Evolutionary conservation across 2,113 vertebrate species (phyloP).

Genomic region (Odontophorus gujanensis): DNA sequence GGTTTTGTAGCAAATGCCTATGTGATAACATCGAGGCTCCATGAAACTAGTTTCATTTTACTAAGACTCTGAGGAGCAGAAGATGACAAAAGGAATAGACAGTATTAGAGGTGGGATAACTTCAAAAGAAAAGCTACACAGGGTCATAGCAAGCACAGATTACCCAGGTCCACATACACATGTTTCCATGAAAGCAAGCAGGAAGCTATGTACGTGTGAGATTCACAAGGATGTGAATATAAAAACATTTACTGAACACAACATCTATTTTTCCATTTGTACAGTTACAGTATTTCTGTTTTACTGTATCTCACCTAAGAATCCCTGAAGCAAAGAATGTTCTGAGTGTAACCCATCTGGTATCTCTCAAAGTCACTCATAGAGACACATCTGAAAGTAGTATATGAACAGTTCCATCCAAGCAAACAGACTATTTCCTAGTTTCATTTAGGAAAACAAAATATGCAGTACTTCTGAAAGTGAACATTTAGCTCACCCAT

Average conservation of each 20-base stretch:
- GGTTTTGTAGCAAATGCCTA: not conserved
- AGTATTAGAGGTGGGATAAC: not conserved
- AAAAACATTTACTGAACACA: not conserved
- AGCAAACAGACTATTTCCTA: not conserved
- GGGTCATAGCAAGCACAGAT: not conserved
- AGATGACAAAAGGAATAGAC: not conserved
- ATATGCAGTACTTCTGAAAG: not conserved
- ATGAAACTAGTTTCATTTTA: not conserved
- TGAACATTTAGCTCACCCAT: not conserved
- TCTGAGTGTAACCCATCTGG: not conserved
- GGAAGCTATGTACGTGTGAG: not conserved
- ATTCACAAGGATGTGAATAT: not conserved
- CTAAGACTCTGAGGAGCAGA: not conserved
- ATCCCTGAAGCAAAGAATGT: not conserved
- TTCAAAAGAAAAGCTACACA: not conserved
- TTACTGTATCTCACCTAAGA: not conserved
- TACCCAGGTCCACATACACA: not conserved
- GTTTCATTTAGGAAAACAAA: not conserved
- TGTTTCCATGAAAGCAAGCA: not conserved
- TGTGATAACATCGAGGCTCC: accelerated
- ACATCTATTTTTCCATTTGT: not conserved
- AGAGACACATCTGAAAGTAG: not conserved
- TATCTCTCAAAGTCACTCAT: not conserved
- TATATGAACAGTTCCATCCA: not conserved
- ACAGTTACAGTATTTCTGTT: not conserved